Evolutionary conservation across 1,140 invertebrate genomes (phyloP), one percentile per base, ranked within the genome.

Genomic region (Bombus turneri): DNA sequence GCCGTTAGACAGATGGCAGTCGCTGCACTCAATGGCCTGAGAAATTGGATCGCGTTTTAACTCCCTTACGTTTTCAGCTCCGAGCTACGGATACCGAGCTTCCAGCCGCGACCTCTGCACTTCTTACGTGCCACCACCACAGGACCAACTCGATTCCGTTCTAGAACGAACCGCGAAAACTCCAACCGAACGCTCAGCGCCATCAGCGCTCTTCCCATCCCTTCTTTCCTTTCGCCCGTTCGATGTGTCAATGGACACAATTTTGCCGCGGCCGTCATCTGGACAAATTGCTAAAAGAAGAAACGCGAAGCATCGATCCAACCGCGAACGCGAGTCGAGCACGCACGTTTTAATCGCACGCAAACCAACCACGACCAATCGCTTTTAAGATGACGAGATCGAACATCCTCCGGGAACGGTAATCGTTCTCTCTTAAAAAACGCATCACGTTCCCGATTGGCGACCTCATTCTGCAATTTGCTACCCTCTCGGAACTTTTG

Each of bases 31-130:
- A 95, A 95, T 95, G 95, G 94, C 93, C 94, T 95, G 95, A 95
- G 93, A 95, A 95, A 95, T 95, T 95, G 94, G 95, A 95, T 95
- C 94, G 94, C 94, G 93, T 95, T 95, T 95, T 94, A 95, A 95
- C 94, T 95, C 95, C 94, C 94, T 94, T 94, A 93, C 94, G 92
- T 95, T 95, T 95, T 91, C 86, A 88, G 76, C 64, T 87, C 69
- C 81, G 88, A 84, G 73, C 76, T 88, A 81, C 84, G 81, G 88
- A 88, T 90, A 81, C 81, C 71, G 81, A 71, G 34, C n/a, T 59
- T 13, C 47, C 43, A 43, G 39, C 66, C 76, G 82, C 86, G 57
- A 69, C 81, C 59, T n/a, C 39, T 31, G 39, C 59, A 59, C 66
- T 47, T 59, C 75, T 66, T 76, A 66, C 62, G 34, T 53, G 47